These are phyloP conservation scores for Taenioides sp. DNA, from an alignment of 2,797 vertebrate genomes.

Conservation along the genomic window DNA sequence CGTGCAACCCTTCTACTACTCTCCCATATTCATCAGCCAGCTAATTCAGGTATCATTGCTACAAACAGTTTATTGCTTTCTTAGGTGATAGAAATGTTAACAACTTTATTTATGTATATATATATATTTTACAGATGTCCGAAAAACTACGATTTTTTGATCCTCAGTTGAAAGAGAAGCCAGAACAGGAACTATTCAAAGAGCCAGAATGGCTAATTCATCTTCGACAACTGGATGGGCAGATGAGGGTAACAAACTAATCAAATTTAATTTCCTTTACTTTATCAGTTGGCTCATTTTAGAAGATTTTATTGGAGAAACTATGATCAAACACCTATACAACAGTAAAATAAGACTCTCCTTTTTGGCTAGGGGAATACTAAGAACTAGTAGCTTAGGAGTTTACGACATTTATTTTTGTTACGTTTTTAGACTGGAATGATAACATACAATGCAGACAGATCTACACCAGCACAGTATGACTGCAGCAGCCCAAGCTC, in stretches of 20 bases:
- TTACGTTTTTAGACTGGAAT: slow-evolving; percentile 78
- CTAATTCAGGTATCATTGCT: slow-evolving; percentile 83
- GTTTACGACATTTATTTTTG: no score
- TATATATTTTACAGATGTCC: slow-evolving; percentile 79
- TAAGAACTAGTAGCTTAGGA: not conserved
- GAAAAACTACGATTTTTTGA: slow-evolving; percentile 91
- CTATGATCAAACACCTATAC: not conserved
- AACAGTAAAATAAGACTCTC: no score
- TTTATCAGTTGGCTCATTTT: not conserved
- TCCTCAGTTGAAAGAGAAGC: slow-evolving; percentile 93
- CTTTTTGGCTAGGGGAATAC: not conserved
- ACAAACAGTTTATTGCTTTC: not conserved
- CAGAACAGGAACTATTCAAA: slow-evolving; percentile 88
- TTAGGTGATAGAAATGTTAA: not conserved
- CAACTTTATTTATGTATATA: not conserved
- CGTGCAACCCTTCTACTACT: slow-evolving; percentile 79
- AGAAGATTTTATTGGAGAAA: not conserved
- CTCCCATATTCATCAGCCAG: slow-evolving; percentile 87
- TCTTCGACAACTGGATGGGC: slow-evolving; percentile 82
- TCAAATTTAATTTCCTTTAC: not conserved
- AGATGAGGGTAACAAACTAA: slow-evolving; percentile 81
- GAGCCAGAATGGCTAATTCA: slow-evolving; percentile 89
- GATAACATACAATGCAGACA: slow-evolving; percentile 73
- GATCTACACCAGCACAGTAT: slow-evolving; percentile 80
- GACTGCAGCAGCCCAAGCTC: slow-evolving; percentile 85